These are phyloP conservation scores for Anarsia innoxiella DNA, from an alignment of 2,888 invertebrate genomes.

Conservation along the genomic window DNA sequence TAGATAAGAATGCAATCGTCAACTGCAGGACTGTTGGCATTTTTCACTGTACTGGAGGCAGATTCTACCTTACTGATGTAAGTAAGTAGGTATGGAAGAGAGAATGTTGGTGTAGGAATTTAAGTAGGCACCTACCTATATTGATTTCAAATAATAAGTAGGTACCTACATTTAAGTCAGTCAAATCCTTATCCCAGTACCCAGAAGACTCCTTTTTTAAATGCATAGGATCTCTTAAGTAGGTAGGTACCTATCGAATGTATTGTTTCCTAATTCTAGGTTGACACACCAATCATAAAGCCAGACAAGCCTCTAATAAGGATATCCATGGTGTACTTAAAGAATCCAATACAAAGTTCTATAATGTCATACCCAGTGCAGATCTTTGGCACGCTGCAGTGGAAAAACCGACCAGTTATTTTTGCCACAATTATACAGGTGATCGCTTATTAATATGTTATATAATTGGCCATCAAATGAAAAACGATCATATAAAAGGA, in stretches of 20 bases:
- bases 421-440: conserved; percentile 52
- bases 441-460: too few relatives aligned
- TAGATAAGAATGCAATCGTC: conserved; percentile 24
- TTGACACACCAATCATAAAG: conserved; percentile 24
- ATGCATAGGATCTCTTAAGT: too few relatives aligned
- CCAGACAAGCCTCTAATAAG: conserved; percentile 24
- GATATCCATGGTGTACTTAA: conserved; percentile 41
- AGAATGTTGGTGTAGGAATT: too few relatives aligned
- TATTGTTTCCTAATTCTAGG: conserved; percentile 31
- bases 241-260: too few relatives aligned
- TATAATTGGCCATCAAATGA: too few relatives aligned
- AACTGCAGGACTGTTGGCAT: conserved; percentile 52
- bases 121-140: too few relatives aligned
- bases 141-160: too few relatives aligned
- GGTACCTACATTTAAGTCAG: too few relatives aligned
- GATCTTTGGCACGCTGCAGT: conserved; percentile 51
- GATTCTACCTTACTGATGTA: conserved; percentile 45
- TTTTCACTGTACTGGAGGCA: conserved; percentile 41
- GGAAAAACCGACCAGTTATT: conserved; percentile 47
- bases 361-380: conserved; percentile 50
- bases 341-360: conserved; percentile 29
- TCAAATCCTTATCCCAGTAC: too few relatives aligned
- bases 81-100: too few relatives aligned
- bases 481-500: too few relatives aligned
- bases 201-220: too few relatives aligned